These are phyloP conservation scores for Crotalus viridis DNA, from an alignment of 2,113 vertebrate genomes.

Conservation along the genomic window DNA sequence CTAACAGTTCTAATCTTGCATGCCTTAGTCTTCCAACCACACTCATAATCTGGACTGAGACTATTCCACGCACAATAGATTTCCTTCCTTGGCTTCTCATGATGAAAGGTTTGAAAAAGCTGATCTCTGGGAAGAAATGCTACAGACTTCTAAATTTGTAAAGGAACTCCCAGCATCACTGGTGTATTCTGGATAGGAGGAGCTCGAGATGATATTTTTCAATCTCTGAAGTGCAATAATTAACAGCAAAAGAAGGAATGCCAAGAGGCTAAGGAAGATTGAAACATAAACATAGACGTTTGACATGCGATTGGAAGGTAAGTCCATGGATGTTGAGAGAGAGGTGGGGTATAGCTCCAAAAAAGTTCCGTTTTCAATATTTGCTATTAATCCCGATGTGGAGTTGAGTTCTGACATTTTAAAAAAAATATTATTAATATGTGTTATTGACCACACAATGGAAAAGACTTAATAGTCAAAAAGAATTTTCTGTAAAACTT, in stretches of 20 bases:
- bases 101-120: slow-evolving; percentile 88
- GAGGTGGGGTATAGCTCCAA: slow-evolving; percentile 85
- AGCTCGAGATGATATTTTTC: slow-evolving; percentile 94
- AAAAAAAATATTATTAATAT: neutral
- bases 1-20: slow-evolving; percentile 41
- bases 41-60: slow-evolving; percentile 21
- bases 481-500: neutral
- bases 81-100: slow-evolving; percentile 66
- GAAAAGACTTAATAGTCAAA: slow-evolving; percentile 32
- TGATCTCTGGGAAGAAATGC: slow-evolving; percentile 88
- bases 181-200: slow-evolving; percentile 86
- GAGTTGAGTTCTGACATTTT: slow-evolving; percentile 67
- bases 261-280: slow-evolving; percentile 92
- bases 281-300: slow-evolving; percentile 92
- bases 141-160: slow-evolving; percentile 97
- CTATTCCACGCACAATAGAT: neutral
- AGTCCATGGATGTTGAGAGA: slow-evolving; percentile 81
- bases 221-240: slow-evolving; percentile 94
- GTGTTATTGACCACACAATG: slow-evolving; percentile 29
- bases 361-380: slow-evolving; percentile 83
- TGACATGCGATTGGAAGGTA: slow-evolving; percentile 73
- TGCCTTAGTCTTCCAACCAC: slow-evolving; percentile 27
- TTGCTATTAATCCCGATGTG: slow-evolving; percentile 65
- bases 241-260: slow-evolving; percentile 89
- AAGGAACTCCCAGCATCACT: slow-evolving; percentile 93